Base-by-base conservation (phyloP, 2,797 vertebrate species). In the Hydrocynus forskahlii region DNA sequence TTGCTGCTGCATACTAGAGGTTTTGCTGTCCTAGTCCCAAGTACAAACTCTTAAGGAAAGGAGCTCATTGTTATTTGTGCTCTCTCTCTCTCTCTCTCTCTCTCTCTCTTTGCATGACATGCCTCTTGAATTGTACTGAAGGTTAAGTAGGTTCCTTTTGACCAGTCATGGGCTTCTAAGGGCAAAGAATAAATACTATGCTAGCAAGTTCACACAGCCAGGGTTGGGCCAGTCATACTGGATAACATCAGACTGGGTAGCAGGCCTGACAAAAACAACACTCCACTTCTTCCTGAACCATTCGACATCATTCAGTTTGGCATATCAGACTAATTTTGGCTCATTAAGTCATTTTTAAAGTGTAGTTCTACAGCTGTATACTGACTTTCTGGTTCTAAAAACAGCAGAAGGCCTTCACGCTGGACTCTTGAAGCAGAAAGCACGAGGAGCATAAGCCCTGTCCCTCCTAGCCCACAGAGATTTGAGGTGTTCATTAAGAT, bases 1-100 rank as follows among this genome's bases (percentile, higher is more conserved):
- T n/a, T 52, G 21, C 60, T 76, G 74, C 60, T 64, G 52, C 74
- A 60, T 19, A 35, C 7, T 43, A 45, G 35, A 60, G n/a, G 21
- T 23, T 52, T 38, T 35, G 19, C 40, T 68, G 38, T 35, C 14
- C 50, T 35, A 35, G 70, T 57, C 54, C 17, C 0, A 19, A 66
- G 8, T 68, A 75, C 40, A 48, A 50, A 63, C 43, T 38, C 64
- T 10, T 35, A 35, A 55, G 21, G 60, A 66, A 66, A 43, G 2
- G 62, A 74, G 45, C 12, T 43, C 12, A 48, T 17, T 78, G 10
- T 25, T 71, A 52, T 5, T 38, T 43, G 16, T 12, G 48, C 45
- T 8, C 45, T 43, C 35, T 21, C 9, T n/a, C 9, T n/a, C n/a
- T 62, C 45, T 8, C 45, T 43, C 35, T 21, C 9, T n/a, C 9